Percentiles rank a stretch among this genome's conserved stretches.
These are phyloP conservation scores for Ptilonorhynchus violaceus DNA, from an alignment of 2,113 vertebrate species.

Conservation along the genomic window DNA sequence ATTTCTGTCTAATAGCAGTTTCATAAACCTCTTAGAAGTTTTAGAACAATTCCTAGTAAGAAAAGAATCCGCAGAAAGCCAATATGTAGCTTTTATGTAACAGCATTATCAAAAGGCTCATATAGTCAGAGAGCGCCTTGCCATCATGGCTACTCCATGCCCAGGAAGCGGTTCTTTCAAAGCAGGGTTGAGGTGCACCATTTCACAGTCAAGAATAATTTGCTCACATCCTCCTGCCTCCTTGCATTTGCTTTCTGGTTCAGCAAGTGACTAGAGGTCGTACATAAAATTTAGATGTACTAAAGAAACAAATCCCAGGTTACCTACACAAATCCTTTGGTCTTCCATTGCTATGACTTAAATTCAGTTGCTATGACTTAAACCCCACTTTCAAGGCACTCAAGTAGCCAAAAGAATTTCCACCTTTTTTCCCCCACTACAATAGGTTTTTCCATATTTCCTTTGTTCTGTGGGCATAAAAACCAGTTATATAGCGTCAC, in stretches of 20 bases:
- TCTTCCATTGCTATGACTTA: not conserved
- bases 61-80: not conserved
- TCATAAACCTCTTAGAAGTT: slow-evolving; percentile 35
- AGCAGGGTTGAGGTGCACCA: not conserved
- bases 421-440: not conserved
- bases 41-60: not conserved
- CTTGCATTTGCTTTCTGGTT: not conserved
- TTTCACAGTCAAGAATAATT: not conserved
- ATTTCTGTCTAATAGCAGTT: not conserved
- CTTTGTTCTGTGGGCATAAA: not conserved
- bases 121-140: not conserved
- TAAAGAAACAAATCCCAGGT: not conserved
- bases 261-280: not conserved
- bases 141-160: not conserved
- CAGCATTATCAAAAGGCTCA: not conserved
- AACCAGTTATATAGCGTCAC: not conserved
- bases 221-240: not conserved
- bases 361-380: not conserved
- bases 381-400: not conserved
- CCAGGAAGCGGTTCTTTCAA: not conserved
- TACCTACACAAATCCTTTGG: not conserved
- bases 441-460: not conserved
- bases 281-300: not conserved
- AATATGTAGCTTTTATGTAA: not conserved
- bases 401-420: not conserved